Conservation (phyloP, 2,888 invertebrate species). For the Chesias legatella region DNA sequence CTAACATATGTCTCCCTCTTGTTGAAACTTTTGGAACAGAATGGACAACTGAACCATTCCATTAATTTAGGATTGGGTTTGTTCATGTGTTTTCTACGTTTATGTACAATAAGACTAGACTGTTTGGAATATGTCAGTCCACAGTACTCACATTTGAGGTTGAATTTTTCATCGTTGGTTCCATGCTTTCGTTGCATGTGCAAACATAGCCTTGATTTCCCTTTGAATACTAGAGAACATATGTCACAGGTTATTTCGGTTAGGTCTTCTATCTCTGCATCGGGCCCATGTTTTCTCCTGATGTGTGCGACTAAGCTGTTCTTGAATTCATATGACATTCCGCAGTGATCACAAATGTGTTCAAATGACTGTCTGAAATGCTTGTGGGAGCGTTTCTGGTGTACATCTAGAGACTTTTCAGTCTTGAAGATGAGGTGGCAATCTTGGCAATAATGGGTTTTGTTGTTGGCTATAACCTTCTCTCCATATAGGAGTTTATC, state of each 20-base stretch:
- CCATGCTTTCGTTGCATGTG: constrained; percentile 71
- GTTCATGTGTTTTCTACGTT: constrained; percentile 58
- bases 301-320: constrained; percentile 66
- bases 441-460: constrained; percentile 52
- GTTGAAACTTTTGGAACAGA: constrained; percentile 61
- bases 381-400: constrained; percentile 65
- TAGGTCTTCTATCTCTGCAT: constrained; percentile 48
- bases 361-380: constrained; percentile 51
- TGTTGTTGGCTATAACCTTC: constrained; percentile 18
- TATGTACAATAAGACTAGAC: constrained; percentile 62
- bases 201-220: constrained; percentile 57
- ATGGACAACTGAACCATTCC: constrained; percentile 59
- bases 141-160: constrained; percentile 57
- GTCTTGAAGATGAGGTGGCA: constrained; percentile 69
- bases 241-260: constrained; percentile 63
- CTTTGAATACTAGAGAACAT: constrained; percentile 69
- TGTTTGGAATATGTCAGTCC: constrained; percentile 67
- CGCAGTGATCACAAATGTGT: constrained; percentile 63
- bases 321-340: constrained; percentile 66
- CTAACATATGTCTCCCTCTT: constrained; percentile 66
- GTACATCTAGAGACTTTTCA: constrained; percentile 56
- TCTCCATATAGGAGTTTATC: constrained; percentile 16
- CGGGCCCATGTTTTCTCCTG: constrained; percentile 62
- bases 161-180: constrained; percentile 58
- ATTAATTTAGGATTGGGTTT: constrained; percentile 40